Conservation (phyloP, 2,113 vertebrate species). For the Chionis minor region DNA sequence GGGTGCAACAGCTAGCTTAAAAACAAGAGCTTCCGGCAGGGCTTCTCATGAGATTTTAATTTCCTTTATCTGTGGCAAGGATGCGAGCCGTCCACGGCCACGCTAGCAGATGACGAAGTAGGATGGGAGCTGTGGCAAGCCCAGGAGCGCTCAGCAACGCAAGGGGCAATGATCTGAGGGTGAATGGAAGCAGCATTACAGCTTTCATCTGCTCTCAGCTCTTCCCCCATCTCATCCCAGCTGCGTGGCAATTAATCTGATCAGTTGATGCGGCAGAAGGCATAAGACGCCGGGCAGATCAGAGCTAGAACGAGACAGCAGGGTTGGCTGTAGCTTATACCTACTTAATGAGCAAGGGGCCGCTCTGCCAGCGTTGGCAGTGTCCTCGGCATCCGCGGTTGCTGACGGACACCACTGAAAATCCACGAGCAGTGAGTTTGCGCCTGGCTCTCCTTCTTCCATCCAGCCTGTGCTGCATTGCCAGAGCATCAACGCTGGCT, state of each 20-base stretch:
- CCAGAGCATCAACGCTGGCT: accelerated
- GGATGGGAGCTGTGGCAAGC: background rate
- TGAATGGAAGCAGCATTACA: background rate
- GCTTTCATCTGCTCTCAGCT: background rate
- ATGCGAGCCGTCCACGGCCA: background rate
- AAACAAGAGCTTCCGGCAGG: background rate
- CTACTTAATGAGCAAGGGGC: background rate
- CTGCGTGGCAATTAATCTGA: background rate
- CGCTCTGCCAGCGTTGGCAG: background rate
- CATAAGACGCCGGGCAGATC: background rate
- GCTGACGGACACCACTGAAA: background rate
- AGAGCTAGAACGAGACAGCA: background rate
- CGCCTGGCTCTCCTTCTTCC: background rate
- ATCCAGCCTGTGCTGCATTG: accelerated
- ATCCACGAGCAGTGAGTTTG: accelerated
- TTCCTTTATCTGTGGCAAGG: background rate
- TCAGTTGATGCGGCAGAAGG: background rate
- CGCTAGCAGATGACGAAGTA: background rate
- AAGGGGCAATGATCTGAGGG: background rate
- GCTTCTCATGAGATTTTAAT: background rate
- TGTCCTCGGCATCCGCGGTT: accelerated
- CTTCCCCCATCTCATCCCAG: background rate
- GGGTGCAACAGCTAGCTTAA: background rate
- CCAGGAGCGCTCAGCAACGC: accelerated
- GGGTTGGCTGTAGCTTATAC: background rate